Base-by-base conservation (phyloP, 1,140 invertebrate genomes). In the Mactra quadrangularis region DNA sequence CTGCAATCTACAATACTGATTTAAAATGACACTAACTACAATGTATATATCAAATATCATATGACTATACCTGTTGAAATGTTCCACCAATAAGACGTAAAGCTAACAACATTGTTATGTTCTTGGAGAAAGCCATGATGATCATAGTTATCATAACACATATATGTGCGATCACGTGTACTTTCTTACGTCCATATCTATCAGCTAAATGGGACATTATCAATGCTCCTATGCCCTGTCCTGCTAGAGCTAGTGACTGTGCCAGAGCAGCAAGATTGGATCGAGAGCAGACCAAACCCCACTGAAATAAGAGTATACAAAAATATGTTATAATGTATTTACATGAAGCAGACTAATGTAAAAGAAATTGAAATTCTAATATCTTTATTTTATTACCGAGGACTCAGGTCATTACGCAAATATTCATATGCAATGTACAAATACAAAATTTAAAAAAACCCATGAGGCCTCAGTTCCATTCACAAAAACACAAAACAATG, bases 201-300 rank as follows among this genome's bases (percentile, higher is more conserved):
- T 95, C 94, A 3, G 92, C 90, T 15, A 95, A 50, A 27, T 92
- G 75, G 22, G 96, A 96, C 85, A 96, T 96, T 71, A 96, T 94
- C 88, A 95, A 95, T 90, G 96, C 96, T 15, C 96, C 96, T 35
- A 96, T 91, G 27, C 97, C 94, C 15, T 96, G 96, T 25, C 96
- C 96, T 7, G 95, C 92, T 1, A 96, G 96, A 9, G 97, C 94
- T 1, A 97, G 90, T 0, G 96, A 95, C 45, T 97, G 92, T 0
- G 95, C 96, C 13, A 97, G 89, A 1, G 96, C 96, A 1, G 95
- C 94, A 55, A 95, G 94, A 88, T 95, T 96, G 83, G 95, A 95
- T 75, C 94, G 94, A 41, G 95, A 94, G 91, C 96, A 97, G 0
- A 97, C 96, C 38, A 97, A 92, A 86, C 96, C 94, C 96, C 96